Evolutionary conservation across 2,797 vertebrate genomes (phyloP).

Genomic region (Phataginus tetradactyla): DNA sequence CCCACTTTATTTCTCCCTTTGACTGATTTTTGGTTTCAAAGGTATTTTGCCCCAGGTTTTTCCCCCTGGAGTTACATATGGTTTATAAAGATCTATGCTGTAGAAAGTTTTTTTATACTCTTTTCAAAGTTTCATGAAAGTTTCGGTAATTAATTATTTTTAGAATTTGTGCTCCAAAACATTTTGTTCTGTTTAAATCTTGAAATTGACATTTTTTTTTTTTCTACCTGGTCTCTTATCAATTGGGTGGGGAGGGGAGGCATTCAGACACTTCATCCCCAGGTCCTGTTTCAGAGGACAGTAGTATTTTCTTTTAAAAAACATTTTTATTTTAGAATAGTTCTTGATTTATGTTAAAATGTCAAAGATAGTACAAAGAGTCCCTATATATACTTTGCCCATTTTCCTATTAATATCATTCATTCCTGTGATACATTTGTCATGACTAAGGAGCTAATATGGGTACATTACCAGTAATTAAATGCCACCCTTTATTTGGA

Average conservation of each 20-base stretch:
- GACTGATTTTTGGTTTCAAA: too few relatives aligned
- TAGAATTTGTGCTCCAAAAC: not conserved
- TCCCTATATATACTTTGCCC: not conserved
- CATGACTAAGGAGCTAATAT: not conserved
- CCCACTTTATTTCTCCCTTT: too few relatives aligned
- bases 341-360: not conserved
- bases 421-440: not conserved
- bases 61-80: not conserved
- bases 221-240: not conserved
- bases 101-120: not conserved
- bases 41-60: too few relatives aligned
- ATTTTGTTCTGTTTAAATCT: not conserved
- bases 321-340: not conserved
- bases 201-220: not conserved
- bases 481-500: not conserved
- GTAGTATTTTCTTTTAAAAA: not conserved
- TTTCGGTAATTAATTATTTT: conserved; percentile 2
- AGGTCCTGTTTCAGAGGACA: not conserved
- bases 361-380: not conserved
- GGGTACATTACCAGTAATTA: not conserved
- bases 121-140: not conserved
- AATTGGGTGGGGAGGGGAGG: not conserved
- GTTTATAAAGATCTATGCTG: not conserved
- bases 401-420: not conserved
- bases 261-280: not conserved